Base-by-base conservation (phyloP, 2,888 invertebrate genomes). In the Melanophora roralis region DNA sequence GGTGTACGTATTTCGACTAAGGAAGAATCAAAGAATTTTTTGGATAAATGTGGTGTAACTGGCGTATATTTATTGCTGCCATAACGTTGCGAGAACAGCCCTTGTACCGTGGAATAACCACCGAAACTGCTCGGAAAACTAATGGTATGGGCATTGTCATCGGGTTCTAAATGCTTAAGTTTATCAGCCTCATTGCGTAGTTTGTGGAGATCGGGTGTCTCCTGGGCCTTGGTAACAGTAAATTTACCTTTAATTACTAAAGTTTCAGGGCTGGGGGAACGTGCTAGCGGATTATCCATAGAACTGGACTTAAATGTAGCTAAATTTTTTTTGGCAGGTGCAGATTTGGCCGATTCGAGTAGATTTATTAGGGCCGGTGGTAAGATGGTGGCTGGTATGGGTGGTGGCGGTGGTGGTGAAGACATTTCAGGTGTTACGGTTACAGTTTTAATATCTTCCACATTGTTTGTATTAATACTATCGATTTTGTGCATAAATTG, bases 21-120 rank as follows among this genome's bases (percentile, higher is more conserved):
- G 82, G 95, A 95, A 83, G 94, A 94, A 90, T 96, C 96, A 87
- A 96, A 96, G 91, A 95, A 96, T 82, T 94, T 92, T 86, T 94
- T 94, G 89, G 95, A 95, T 81, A 94, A 91, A 89, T 96, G 96
- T 2, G 93, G 94, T 19, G 82, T 78, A 11, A 83, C 85, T n/a
- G 83, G 47, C 3, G 84, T 78, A 7, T 84, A 83, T 3, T 86
- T 85, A 53, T 87, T 82, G 69, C 89, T 88, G 80, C 87, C 89
- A 62, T 88, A 88, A 6, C 89, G 86, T 55, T 88, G 88, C 55
- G 88, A 89, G 88, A 94, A 94, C 76, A 94, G 90, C 12, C 92
- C 90, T 83, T 93, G 92, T 21, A 93, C 91, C 45, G 92, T 92
- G n/a, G 93, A 87, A 79, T 89, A 92, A 38, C 93, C 91, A 8